Percentiles rank a stretch among this genome's conserved stretches.
Evolutionary conservation across 2,888 invertebrate genomes (phyloP).

Genomic region (Harpalus rufipes): DNA sequence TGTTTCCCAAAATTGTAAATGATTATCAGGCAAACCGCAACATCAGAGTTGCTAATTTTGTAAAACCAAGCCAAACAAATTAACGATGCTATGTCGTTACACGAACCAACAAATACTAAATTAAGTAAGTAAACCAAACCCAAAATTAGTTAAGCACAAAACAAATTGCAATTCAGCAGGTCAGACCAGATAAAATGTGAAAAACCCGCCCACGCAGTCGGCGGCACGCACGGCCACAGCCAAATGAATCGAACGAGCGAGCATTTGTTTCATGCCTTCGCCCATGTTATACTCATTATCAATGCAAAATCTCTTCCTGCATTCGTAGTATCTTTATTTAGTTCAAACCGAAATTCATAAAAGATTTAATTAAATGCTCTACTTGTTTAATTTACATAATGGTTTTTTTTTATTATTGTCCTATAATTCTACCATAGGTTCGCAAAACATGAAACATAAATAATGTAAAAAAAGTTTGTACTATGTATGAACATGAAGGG

Average conservation of each 20-base stretch:
- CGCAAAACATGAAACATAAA: too few relatives aligned
- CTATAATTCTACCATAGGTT: too few relatives aligned
- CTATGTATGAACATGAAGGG: too few relatives aligned
- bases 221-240: background rate
- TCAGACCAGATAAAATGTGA: slow-evolving; percentile 54
- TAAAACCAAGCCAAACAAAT: slow-evolving; percentile 29
- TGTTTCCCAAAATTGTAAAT: slow-evolving; percentile 18
- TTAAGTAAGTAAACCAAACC: slow-evolving; percentile 59
- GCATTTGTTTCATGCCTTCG: background rate
- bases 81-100: slow-evolving; percentile 51
- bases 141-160: slow-evolving; percentile 59
- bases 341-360: background rate
- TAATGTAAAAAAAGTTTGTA: too few relatives aligned
- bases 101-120: slow-evolving; percentile 58
- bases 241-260: background rate
- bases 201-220: slow-evolving; percentile 34
- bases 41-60: slow-evolving; percentile 49
- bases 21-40: slow-evolving; percentile 12
- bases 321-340: background rate
- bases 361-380: background rate
- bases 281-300: background rate
- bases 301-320: background rate
- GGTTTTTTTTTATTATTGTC: too few relatives aligned
- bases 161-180: slow-evolving; percentile 64
- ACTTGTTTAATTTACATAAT: too few relatives aligned